phyloP scores from a whole-genome alignment of 2,113 vertebrate genomes.

The Thinocorus orbignyianus region DNA sequence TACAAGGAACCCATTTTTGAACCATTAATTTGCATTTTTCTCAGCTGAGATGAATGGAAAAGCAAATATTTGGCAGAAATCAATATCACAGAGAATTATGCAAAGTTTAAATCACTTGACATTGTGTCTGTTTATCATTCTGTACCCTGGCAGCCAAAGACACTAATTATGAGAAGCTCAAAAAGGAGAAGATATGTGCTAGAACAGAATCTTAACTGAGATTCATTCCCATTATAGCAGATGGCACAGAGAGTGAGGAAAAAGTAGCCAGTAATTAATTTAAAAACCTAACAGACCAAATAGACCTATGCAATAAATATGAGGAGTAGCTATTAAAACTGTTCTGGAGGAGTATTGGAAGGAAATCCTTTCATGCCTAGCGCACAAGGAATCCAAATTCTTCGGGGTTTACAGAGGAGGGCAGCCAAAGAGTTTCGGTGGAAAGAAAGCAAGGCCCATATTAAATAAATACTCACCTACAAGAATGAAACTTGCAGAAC shows the following conservation, averaged over 20 bases:
- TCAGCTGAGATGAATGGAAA: conserved; percentile 14
- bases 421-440: not conserved
- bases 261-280: not conserved
- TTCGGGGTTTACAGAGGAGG: not conserved
- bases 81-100: not conserved
- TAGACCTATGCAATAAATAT: not conserved
- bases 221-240: not conserved
- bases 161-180: not conserved
- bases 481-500: not conserved
- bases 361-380: not conserved
- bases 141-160: not conserved
- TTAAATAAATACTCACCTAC: not conserved
- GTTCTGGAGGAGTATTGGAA: not conserved
- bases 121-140: conserved; percentile 1
- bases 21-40: conserved; percentile 25
- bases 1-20: conserved; percentile 11
- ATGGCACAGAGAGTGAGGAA: not conserved
- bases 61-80: conserved; percentile 46
- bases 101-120: not conserved
- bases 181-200: not conserved
- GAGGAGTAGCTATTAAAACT: not conserved
- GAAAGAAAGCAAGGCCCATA: not conserved
- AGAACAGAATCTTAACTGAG: not conserved
- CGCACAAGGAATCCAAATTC: not conserved
- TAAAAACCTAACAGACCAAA: not conserved